These are phyloP conservation scores for Monoplex corrugatus DNA, from an alignment of 2,888 invertebrate species.

Conservation along the genomic window DNA sequence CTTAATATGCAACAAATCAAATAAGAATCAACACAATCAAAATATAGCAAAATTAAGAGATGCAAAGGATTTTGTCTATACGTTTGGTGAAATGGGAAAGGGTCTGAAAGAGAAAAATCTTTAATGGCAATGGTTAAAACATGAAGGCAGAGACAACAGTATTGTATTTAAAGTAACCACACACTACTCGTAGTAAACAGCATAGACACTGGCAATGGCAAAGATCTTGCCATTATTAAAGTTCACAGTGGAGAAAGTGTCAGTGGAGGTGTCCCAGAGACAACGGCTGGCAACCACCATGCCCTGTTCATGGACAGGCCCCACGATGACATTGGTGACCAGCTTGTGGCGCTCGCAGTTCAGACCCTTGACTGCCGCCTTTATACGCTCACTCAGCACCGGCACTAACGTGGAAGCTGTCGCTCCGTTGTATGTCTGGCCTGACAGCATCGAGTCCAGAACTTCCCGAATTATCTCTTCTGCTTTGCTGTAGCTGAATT, in stretches of 20 bases:
- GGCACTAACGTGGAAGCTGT: background rate
- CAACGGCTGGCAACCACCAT: slow-evolving; percentile 36
- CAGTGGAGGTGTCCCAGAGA: slow-evolving; percentile 27
- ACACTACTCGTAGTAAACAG: slow-evolving; percentile 28
- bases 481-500: background rate
- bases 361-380: slow-evolving; percentile 16
- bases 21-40: too few species aligned
- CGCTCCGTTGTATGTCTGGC: background rate
- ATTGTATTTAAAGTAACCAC: too few species aligned
- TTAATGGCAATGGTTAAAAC: too few species aligned
- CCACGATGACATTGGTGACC: slow-evolving; percentile 3
- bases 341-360: slow-evolving; percentile 30
- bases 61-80: too few species aligned
- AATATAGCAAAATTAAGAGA: too few species aligned
- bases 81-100: too few species aligned
- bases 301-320: slow-evolving; percentile 14
- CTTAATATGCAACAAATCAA: too few species aligned
- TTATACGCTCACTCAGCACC: slow-evolving; percentile 3
- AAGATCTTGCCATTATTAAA: slow-evolving; percentile 31
- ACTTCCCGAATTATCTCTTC: background rate
- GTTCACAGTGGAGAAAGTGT: slow-evolving; percentile 3
- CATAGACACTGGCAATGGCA: slow-evolving; percentile 32
- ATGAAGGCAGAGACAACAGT: too few species aligned
- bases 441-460: background rate
- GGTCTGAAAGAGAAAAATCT: too few species aligned